These are phyloP conservation scores for Drosophila mauritiana DNA, from an alignment of 1,140 invertebrate genomes.

Conservation along the genomic window DNA sequence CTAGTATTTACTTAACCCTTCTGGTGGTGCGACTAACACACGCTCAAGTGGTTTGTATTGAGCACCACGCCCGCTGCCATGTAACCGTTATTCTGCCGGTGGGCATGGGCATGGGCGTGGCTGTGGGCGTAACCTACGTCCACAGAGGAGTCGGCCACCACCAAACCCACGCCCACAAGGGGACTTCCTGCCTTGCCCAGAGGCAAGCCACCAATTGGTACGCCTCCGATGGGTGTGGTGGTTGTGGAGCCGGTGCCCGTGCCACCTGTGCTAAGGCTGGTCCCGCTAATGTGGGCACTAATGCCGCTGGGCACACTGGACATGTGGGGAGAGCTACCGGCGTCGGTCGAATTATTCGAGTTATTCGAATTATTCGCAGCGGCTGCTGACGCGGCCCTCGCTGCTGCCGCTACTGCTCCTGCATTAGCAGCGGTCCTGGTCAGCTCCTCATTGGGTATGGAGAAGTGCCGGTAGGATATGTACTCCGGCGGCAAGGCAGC, in stretches of 20 bases:
- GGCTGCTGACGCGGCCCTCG: conserved; percentile 15
- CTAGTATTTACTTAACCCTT: background rate
- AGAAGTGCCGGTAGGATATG: conserved; percentile 90
- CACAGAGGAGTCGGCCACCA: conserved; percentile 30
- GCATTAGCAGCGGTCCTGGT: conserved; percentile 58
- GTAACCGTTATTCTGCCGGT: conserved; percentile 61
- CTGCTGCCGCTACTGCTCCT: conserved; percentile 30
- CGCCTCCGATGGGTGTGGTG: conserved; percentile 72
- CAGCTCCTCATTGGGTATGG: conserved; percentile 85
- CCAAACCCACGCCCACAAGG: conserved; percentile 61
- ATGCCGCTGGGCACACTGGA: conserved; percentile 81
- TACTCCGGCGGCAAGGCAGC: conserved; percentile 88
- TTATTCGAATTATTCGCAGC: background rate
- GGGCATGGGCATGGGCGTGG: conserved; percentile 51
- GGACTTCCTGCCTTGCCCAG: conserved; percentile 60
- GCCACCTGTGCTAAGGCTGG: conserved; percentile 70
- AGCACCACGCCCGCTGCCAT: conserved; percentile 82
- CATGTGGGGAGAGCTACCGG: conserved; percentile 51
- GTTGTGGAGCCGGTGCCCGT: conserved; percentile 68
- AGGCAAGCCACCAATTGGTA: conserved; percentile 31
- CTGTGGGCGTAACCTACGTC: conserved; percentile 49
- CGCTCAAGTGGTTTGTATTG: conserved; percentile 82
- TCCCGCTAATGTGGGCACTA: conserved; percentile 81
- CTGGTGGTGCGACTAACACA: conserved; percentile 63
- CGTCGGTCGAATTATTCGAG: background rate